A percentile compares a stretch with the other conserved stretches of the same genome.
phyloP scores from a whole-genome alignment of 2,797 vertebrate species.

The Ceyx erithaca region DNA sequence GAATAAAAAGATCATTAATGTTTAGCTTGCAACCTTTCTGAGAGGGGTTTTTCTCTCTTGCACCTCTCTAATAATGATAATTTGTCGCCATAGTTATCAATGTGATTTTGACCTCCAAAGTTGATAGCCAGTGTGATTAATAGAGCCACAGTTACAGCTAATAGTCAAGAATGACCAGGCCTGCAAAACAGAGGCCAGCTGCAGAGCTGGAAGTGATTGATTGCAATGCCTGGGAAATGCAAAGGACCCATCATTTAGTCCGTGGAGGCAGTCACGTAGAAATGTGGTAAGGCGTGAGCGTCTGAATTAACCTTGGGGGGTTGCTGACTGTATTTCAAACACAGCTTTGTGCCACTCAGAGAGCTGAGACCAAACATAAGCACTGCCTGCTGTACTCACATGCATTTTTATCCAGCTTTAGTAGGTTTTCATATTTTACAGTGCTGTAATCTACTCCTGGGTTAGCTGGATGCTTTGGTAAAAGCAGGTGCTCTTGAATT shows the following conservation, averaged over 20 bases:
- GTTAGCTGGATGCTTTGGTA: background rate
- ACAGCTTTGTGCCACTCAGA: background rate
- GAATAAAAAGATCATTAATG: background rate
- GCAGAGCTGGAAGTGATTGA: conserved; percentile 29
- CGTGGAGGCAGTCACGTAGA: background rate
- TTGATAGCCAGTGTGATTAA: background rate
- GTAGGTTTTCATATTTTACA: background rate
- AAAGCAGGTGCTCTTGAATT: background rate
- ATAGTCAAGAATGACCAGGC: background rate
- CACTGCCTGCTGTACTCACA: background rate
- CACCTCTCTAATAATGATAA: background rate
- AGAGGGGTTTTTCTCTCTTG: background rate
- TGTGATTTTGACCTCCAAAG: background rate
- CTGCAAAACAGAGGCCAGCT: conserved; percentile 13
- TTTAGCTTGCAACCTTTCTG: background rate
- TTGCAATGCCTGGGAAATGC: background rate
- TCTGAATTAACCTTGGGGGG: conserved; percentile 18
- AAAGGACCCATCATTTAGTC: background rate
- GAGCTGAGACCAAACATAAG: background rate
- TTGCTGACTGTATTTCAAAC: background rate
- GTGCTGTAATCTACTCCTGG: background rate
- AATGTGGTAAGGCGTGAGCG: background rate
- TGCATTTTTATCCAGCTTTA: background rate
- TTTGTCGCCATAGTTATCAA: background rate
- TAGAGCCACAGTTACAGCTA: background rate